A percentile compares a stretch with the other conserved stretches of the same genome.
Evolutionary conservation across 2,113 vertebrate species (phyloP).

Genomic region (Caranx melampygus): DNA sequence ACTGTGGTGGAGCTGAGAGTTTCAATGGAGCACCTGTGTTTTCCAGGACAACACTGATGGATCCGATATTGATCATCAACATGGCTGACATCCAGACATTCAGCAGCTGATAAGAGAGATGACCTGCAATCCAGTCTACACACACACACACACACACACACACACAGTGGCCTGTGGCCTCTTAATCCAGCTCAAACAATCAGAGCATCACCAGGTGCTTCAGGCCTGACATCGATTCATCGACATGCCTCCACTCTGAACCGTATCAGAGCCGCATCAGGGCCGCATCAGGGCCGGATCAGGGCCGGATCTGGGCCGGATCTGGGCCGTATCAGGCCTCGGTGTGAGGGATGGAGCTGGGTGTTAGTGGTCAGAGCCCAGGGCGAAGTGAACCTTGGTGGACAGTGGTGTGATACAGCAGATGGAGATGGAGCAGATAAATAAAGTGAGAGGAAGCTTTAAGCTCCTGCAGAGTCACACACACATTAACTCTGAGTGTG

Average conservation of each 20-base stretch:
- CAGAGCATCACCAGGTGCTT: conserved; percentile 57
- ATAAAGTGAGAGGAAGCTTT: conserved; percentile 44
- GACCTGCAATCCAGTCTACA: conserved; percentile 53
- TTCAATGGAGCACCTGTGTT: not conserved
- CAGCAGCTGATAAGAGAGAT: conserved; percentile 50
- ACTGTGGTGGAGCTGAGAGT: no score
- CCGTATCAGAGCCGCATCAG: conserved; percentile 25
- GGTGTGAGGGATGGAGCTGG: conserved; percentile 42
- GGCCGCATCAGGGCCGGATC: conserved; percentile 20
- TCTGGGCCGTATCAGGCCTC: conserved; percentile 34
- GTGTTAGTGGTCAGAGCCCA: conserved; percentile 50
- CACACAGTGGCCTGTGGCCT: conserved; percentile 68
- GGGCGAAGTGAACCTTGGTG: conserved; percentile 53
- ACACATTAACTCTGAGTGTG: conserved; percentile 48
- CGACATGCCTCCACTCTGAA: conserved; percentile 36
- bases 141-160: conserved; percentile 9
- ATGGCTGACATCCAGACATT: conserved; percentile 11
- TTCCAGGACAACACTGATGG: not conserved
- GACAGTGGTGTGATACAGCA: conserved; percentile 50
- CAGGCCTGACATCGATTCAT: conserved; percentile 67
- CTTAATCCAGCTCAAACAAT: conserved; percentile 73
- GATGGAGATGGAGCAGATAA: conserved; percentile 56
- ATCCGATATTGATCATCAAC: not conserved
- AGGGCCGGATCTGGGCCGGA: no score
- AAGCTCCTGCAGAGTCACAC: conserved; percentile 44